A percentile compares a stretch with the other conserved stretches of the same genome.
phyloP scores from a whole-genome alignment of 2,113 vertebrate genomes.

The Leptobrachium ailaonicum region DNA sequence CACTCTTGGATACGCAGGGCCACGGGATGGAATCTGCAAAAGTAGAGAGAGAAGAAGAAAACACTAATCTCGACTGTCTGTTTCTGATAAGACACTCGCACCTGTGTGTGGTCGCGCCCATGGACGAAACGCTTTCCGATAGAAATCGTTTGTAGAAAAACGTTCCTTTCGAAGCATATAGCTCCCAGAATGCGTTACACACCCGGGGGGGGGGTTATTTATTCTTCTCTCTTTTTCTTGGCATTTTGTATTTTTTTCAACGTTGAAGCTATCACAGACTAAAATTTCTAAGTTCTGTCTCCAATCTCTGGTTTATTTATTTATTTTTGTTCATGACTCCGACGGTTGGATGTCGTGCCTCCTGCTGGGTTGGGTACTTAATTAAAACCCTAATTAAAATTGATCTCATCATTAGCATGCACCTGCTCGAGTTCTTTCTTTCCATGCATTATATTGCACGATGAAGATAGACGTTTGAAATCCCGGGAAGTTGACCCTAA shows the following conservation, averaged over 20 bases:
- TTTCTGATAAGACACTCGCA: background rate
- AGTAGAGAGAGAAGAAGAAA: background rate
- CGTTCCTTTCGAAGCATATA: background rate
- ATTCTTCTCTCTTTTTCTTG: background rate
- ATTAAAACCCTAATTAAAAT: conserved; percentile 92
- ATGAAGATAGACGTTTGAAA: conserved; percentile 61
- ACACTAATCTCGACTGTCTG: background rate
- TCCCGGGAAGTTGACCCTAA: conserved; percentile 27
- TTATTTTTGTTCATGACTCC: conserved; percentile 57
- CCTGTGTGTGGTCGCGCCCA: background rate
- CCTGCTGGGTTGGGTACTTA: conserved; percentile 82
- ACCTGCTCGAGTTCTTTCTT: conserved; percentile 78
- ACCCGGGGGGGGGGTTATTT: background rate
- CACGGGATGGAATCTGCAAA: background rate
- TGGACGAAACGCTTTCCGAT: background rate
- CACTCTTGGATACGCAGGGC: background rate
- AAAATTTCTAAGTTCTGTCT: conserved; percentile 2
- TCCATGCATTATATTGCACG: conserved; percentile 69
- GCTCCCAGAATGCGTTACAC: background rate
- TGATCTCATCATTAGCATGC: conserved; percentile 78
- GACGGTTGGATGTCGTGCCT: conserved; percentile 75
- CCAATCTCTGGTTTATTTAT: conserved; percentile 24
- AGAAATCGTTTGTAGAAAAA: too few species aligned
- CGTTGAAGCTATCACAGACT: background rate
- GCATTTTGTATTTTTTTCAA: background rate